These are phyloP conservation scores for Phytoseiulus persimilis DNA, from an alignment of 2,888 invertebrate species.

Conservation along the genomic window DNA sequence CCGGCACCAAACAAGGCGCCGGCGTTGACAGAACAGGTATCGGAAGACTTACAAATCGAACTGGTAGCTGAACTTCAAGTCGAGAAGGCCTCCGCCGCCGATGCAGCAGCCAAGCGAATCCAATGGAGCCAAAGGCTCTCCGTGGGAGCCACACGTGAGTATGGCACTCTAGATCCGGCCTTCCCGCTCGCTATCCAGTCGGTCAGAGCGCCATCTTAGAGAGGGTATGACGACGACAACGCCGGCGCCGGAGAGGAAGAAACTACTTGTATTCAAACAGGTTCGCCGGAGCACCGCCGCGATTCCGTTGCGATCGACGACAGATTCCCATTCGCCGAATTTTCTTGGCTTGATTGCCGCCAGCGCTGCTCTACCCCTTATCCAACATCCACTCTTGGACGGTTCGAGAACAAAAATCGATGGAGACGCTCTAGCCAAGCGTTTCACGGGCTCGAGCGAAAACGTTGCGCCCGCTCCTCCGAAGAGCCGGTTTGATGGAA, in stretches of 20 bases:
- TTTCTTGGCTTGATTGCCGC: background rate
- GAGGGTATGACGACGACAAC: background rate
- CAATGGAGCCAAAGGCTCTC: background rate
- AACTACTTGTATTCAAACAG: background rate
- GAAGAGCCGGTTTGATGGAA: no score
- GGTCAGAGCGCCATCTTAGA: background rate
- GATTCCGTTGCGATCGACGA: background rate
- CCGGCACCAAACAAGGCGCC: no score
- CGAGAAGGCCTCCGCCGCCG: background rate
- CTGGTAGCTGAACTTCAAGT: background rate
- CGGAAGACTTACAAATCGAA: background rate
- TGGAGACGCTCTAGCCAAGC: no score
- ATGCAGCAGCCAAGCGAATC: background rate
- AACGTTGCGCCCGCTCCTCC: no score
- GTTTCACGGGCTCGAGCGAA: no score
- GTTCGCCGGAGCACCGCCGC: background rate
- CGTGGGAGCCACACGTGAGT: background rate
- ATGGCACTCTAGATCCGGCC: background rate
- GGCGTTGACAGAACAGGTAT: background rate
- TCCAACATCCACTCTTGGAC: no score
- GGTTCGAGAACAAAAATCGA: no score
- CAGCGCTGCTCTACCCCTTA: no score
- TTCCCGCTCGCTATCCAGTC: background rate
- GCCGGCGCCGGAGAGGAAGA: background rate
- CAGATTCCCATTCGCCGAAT: background rate